Percentiles rank a stretch among this genome's conserved stretches.
Evolutionary conservation across 1,140 invertebrate species (phyloP).

Genomic region (Neotoxoptera formosana): DNA sequence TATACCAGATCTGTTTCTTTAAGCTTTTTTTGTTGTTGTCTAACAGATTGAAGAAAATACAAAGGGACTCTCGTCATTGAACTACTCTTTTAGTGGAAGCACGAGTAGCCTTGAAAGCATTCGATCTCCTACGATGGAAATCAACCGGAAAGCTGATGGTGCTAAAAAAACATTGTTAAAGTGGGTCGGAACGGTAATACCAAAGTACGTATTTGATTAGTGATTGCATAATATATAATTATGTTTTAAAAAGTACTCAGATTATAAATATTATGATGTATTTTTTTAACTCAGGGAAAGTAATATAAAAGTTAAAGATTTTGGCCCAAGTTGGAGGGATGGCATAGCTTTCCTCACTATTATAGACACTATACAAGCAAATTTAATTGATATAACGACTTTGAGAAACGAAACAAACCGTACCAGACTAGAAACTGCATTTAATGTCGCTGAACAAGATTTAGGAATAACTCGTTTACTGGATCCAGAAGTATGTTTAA

Average conservation of each 20-base stretch:
- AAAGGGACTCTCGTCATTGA: slow-evolving; percentile 83
- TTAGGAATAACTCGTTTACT: slow-evolving; percentile 91
- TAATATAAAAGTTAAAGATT: slow-evolving; percentile 90
- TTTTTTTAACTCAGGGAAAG: slow-evolving; percentile 72
- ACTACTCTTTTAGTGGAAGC: slow-evolving; percentile 79
- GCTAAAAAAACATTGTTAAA: slow-evolving; percentile 90
- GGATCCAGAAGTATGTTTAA: slow-evolving; percentile 76
- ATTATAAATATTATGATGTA: not conserved
- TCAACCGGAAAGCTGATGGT: slow-evolving; percentile 81
- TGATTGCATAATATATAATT: not conserved
- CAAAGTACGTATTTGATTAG: slow-evolving; percentile 73
- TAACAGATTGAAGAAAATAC: slow-evolving; percentile 95
- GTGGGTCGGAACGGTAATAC: slow-evolving; percentile 93
- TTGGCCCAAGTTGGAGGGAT: slow-evolving; percentile 96
- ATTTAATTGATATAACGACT: slow-evolving; percentile 86
- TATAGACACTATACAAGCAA: slow-evolving; percentile 93
- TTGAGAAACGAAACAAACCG: slow-evolving; percentile 80
- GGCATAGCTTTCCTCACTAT: slow-evolving; percentile 96
- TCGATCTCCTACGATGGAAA: slow-evolving; percentile 66
- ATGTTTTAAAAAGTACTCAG: not conserved
- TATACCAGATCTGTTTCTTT: not conserved
- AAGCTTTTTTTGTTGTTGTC: slow-evolving; percentile 58
- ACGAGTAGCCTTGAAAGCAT: slow-evolving; percentile 79
- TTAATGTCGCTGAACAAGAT: slow-evolving; percentile 90
- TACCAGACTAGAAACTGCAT: slow-evolving; percentile 89